Base-by-base conservation (phyloP, 1,140 invertebrate genomes). In the Drosophila kurseongensis region DNA sequence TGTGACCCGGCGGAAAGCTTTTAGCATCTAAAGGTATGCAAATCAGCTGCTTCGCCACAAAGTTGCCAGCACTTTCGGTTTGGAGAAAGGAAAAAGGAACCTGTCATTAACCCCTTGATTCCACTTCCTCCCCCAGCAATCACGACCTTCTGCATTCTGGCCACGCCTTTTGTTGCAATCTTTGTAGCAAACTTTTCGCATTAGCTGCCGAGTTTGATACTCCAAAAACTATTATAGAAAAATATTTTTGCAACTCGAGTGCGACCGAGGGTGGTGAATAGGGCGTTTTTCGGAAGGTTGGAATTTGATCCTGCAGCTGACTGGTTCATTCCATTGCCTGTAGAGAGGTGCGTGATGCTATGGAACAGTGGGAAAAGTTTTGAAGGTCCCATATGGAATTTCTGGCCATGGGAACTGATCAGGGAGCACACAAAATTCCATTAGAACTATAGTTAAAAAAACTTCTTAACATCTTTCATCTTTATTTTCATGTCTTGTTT, bases 141-240 rank as follows among this genome's bases (percentile, higher is more conserved):
- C 48, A 42, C 67, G 59, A 58, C 62, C 71, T 67, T 69, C 57
- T 63, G 57, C 77, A 61, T 56, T 48, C 63, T 44, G 42, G 23
- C 56, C 75, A 75, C 72, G 72, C 71, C 59, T 55, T 72, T 55
- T 68, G 40, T 66, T 76, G 83, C 75, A 82, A 79, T 88, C 83
- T 77, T 86, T 67, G 76, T 44, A 59, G 58, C 55, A 88, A 86
- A 86, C 66, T 88, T 86, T 86, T 88, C 79, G 83, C 83, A 86
- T 88, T 86, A 86, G 74, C 65, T 88, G 59, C 65, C 79, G 57
- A 75, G 69, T 69, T 82, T 82, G 76, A 86, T 88, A 88, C 83
- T 86, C 79, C 71, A 82, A 88, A 85, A 88, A 88, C 83, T 86
- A 88, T 88, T 86, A 88, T 86, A 86, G 83, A 88, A 86, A 83